Conservation (phyloP, 2,888 invertebrate species). For the Phoenoteleia sp. region DNA sequence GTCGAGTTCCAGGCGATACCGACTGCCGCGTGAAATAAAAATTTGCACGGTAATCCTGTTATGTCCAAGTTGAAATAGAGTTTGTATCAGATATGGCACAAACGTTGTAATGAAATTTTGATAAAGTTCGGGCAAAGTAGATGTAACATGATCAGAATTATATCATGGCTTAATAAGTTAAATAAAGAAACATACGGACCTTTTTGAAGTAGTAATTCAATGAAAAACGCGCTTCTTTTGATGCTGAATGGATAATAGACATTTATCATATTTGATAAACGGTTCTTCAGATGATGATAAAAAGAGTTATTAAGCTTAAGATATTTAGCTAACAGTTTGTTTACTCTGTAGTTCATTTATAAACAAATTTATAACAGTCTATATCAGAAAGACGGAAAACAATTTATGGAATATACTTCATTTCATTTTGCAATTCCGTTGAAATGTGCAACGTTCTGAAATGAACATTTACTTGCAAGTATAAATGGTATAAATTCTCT, state of each 20-base stretch:
- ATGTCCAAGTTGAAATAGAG: constrained; percentile 69
- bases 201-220: constrained; percentile 34
- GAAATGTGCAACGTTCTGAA: too few species aligned
- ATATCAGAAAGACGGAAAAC: too few species aligned
- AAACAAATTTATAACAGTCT: too few species aligned
- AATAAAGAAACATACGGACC: constrained; percentile 27
- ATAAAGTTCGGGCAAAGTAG: constrained; percentile 61
- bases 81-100: constrained; percentile 62
- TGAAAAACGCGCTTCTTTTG: neutral
- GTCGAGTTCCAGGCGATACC: constrained; percentile 43
- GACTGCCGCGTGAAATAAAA: constrained; percentile 61
- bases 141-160: constrained; percentile 65
- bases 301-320: too few species aligned
- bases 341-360: too few species aligned
- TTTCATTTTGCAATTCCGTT: too few species aligned
- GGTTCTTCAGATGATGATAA: too few species aligned
- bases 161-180: constrained; percentile 46
- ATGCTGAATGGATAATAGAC: neutral
- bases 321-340: too few species aligned
- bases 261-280: neutral
- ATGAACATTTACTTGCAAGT: too few species aligned
- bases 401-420: too few species aligned
- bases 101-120: constrained; percentile 67
- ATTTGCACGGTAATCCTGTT: constrained; percentile 66
- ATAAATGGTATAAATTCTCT: too few species aligned